phyloP scores from a whole-genome alignment of 2,113 vertebrate species.

The Pelobates fuscus region DNA sequence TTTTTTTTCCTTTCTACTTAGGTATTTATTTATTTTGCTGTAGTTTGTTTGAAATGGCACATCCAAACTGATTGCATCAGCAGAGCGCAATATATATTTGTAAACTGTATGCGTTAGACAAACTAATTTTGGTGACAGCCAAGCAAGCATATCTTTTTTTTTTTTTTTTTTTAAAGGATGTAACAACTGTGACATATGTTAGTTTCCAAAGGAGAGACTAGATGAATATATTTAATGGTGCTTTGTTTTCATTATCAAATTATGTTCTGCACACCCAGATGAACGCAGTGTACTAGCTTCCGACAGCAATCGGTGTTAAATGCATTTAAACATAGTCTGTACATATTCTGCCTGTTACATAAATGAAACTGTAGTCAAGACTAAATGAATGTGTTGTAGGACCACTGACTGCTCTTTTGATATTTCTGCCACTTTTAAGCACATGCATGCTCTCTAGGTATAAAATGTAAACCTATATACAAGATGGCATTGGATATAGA shows the following conservation, averaged over 20 bases:
- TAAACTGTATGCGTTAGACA: slow-evolving; percentile 74
- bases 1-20: slow-evolving; percentile 64
- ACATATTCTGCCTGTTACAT: background rate
- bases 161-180: slow-evolving; percentile 53
- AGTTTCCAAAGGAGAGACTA: slow-evolving; percentile 55
- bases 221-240: slow-evolving; percentile 6
- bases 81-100: slow-evolving; percentile 46
- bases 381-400: background rate
- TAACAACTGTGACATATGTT: slow-evolving; percentile 57
- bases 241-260: slow-evolving; percentile 27
- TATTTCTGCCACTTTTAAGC: too few species aligned
- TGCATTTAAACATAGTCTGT: background rate
- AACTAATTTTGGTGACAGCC: slow-evolving; percentile 60
- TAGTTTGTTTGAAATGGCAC: slow-evolving; percentile 69
- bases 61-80: slow-evolving; percentile 67
- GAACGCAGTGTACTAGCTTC: background rate
- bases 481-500: background rate
- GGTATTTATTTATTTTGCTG: slow-evolving; percentile 60
- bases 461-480: background rate
- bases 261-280: background rate
- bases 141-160: slow-evolving; percentile 54
- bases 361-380: background rate
- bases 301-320: background rate
- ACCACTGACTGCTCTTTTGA: background rate
- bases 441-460: background rate